phyloP scores from a whole-genome alignment of 37 sponge, comb jelly and placozoan genomes.

The Spongilla lacustris region DNA sequence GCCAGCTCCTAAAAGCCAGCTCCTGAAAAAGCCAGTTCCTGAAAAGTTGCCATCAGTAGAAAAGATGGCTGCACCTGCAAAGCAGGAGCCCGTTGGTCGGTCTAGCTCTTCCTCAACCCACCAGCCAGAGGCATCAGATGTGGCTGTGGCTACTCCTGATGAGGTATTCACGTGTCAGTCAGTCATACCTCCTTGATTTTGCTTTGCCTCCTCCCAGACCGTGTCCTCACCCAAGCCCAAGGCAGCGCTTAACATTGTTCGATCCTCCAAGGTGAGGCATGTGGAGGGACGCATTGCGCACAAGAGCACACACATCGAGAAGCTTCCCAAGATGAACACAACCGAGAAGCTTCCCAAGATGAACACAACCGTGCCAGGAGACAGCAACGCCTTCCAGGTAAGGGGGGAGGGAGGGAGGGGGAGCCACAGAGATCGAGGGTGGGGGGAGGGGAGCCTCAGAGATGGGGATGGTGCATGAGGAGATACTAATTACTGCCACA shows the following conservation, averaged over 20 bases:
- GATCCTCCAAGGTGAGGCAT: slow-evolving; percentile 83
- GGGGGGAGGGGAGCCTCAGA: neutral
- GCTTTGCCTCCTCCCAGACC: too few relatives aligned
- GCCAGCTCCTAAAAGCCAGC: too few relatives aligned
- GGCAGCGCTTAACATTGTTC: slow-evolving; percentile 54
- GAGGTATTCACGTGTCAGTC: too few relatives aligned
- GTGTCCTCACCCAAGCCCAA: slow-evolving; percentile 5
- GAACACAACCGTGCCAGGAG: slow-evolving; percentile 71
- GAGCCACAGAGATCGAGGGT: neutral
- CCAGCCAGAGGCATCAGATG: too few relatives aligned
- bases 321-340: slow-evolving; percentile 42
- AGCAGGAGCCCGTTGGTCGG: too few relatives aligned
- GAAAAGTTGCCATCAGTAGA: too few relatives aligned
- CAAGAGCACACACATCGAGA: slow-evolving; percentile 76
- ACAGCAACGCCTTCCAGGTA: slow-evolving; percentile 74
- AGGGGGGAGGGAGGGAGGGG: neutral
- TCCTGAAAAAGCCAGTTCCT: too few relatives aligned
- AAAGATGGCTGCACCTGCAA: too few relatives aligned
- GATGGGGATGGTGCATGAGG: neutral
- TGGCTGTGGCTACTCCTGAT: too few relatives aligned
- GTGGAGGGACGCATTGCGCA: slow-evolving; percentile 64
- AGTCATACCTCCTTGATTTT: too few relatives aligned
- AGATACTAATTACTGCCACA: too few relatives aligned
- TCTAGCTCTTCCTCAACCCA: too few relatives aligned
- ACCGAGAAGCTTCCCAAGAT: slow-evolving; percentile 55